A percentile compares a stretch with the other conserved stretches of the same genome.
phyloP scores from a whole-genome alignment of 2,797 vertebrate species.

The Hippoglossus hippoglossus region DNA sequence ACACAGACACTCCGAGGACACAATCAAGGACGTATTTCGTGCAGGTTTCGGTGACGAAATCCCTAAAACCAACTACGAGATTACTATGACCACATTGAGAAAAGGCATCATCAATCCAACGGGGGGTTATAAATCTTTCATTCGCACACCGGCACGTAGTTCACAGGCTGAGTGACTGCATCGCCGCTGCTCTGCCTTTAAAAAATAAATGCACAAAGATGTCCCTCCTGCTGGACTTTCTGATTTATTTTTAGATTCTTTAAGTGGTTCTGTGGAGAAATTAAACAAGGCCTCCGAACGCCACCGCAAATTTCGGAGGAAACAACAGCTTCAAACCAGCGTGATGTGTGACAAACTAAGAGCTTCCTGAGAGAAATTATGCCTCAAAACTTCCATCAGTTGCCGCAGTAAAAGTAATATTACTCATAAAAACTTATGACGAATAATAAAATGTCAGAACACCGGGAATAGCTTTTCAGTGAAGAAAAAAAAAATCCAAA shows the following conservation, averaged over 20 bases:
- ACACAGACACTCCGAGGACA: slow-evolving; percentile 7
- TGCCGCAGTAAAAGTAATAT: slow-evolving; percentile 40
- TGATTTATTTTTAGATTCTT: slow-evolving; percentile 62
- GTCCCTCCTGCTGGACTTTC: slow-evolving; percentile 38
- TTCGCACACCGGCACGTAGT: slow-evolving; percentile 47
- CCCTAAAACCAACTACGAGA: slow-evolving; percentile 28
- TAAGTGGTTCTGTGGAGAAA: slow-evolving; percentile 55
- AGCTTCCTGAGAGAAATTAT: slow-evolving; percentile 37
- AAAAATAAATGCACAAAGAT: slow-evolving; percentile 56
- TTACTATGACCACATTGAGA: slow-evolving; percentile 18
- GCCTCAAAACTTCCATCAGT: slow-evolving; percentile 42
- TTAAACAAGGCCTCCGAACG: slow-evolving; percentile 35
- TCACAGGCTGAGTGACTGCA: slow-evolving; percentile 40
- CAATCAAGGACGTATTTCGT: slow-evolving; percentile 10
- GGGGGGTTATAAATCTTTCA: slow-evolving; percentile 65
- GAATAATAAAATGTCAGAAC: slow-evolving; percentile 48
- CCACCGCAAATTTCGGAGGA: slow-evolving; percentile 4
- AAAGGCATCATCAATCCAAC: slow-evolving; percentile 33
- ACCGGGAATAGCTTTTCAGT: slow-evolving; percentile 21
- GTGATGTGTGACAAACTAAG: slow-evolving; percentile 34
- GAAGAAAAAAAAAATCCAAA: background rate
- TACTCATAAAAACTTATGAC: slow-evolving; percentile 42
- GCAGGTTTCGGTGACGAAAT: slow-evolving; percentile 11
- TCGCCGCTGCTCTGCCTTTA: slow-evolving; percentile 37
- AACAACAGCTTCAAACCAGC: slow-evolving; percentile 24